Conservation (phyloP, 2,888 invertebrate species). For the Hirtodrosophila confusa region DNA sequence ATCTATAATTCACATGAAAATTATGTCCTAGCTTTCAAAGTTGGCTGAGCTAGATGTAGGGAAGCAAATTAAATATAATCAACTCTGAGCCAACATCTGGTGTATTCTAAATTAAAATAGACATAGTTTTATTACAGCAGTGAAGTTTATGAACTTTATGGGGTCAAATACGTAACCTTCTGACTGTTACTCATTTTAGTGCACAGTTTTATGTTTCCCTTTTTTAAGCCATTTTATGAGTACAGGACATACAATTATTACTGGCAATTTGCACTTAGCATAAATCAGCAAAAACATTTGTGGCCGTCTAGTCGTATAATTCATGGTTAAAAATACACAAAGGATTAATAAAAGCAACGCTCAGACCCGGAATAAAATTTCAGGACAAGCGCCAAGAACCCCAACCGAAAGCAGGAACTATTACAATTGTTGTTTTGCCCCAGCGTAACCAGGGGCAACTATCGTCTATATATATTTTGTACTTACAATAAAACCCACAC, state of each 20-base stretch:
- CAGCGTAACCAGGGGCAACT: slow-evolving; percentile 71
- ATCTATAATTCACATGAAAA: too few species aligned
- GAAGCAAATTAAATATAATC: not conserved
- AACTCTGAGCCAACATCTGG: not conserved
- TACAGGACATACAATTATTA: slow-evolving; percentile 1
- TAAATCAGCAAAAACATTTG: slow-evolving; percentile 56
- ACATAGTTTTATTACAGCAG: not conserved
- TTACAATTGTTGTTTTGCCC: slow-evolving; percentile 60
- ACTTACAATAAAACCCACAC: slow-evolving; percentile 3
- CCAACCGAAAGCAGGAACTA: slow-evolving; percentile 7
- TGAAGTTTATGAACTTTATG: not conserved
- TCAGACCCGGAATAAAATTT: slow-evolving; percentile 31
- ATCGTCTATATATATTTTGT: slow-evolving; percentile 12
- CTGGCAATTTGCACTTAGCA: slow-evolving; percentile 42
- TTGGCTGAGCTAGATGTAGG: too few species aligned
- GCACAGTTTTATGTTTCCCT: too few species aligned
- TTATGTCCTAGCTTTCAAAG: too few species aligned
- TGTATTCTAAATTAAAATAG: slow-evolving; percentile 9
- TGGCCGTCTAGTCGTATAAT: slow-evolving; percentile 53
- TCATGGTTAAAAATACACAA: slow-evolving; percentile 67
- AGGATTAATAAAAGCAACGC: slow-evolving; percentile 66
- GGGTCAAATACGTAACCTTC: not conserved
- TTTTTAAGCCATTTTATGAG: too few species aligned
- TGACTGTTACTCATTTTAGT: too few species aligned
- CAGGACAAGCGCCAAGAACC: slow-evolving; percentile 5